Evolutionary conservation across 2,797 vertebrate genomes (phyloP).

Genomic region (Nasua narica): DNA sequence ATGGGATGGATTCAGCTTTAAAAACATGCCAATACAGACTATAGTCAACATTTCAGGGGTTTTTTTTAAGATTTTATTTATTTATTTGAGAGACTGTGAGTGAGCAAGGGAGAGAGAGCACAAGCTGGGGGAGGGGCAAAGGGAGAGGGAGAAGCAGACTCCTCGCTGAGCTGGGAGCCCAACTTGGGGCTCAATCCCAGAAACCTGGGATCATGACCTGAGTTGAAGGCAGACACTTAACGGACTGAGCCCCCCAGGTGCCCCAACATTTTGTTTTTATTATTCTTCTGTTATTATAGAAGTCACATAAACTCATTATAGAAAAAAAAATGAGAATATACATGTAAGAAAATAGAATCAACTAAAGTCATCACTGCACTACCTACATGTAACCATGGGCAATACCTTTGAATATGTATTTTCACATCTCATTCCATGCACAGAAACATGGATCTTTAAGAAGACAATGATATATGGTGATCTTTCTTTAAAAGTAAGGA

Average conservation of each 20-base stretch:
- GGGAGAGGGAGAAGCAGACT: too few species aligned
- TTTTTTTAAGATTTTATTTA: too few species aligned
- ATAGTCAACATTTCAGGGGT: not conserved
- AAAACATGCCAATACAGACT: not conserved
- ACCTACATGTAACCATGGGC: not conserved
- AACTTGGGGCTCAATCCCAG: too few species aligned
- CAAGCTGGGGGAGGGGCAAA: too few species aligned
- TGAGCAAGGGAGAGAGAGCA: too few species aligned
- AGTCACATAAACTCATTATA: not conserved
- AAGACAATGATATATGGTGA: not conserved
- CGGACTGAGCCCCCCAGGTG: too few species aligned
- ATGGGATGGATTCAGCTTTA: not conserved
- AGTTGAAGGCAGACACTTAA: too few species aligned
- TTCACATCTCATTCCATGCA: not conserved
- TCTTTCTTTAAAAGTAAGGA: not conserved
- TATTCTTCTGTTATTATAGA: not conserved
- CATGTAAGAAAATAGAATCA: not conserved
- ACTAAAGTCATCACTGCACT: not conserved
- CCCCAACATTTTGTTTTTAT: not conserved
- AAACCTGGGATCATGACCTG: too few species aligned
- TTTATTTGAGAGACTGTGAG: too few species aligned
- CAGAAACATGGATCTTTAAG: not conserved
- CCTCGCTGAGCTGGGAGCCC: too few species aligned
- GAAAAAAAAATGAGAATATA: conserved; percentile 17
- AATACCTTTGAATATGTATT: not conserved